phyloP scores from a whole-genome alignment of 2,888 invertebrate species.

The Phengaris arion region DNA sequence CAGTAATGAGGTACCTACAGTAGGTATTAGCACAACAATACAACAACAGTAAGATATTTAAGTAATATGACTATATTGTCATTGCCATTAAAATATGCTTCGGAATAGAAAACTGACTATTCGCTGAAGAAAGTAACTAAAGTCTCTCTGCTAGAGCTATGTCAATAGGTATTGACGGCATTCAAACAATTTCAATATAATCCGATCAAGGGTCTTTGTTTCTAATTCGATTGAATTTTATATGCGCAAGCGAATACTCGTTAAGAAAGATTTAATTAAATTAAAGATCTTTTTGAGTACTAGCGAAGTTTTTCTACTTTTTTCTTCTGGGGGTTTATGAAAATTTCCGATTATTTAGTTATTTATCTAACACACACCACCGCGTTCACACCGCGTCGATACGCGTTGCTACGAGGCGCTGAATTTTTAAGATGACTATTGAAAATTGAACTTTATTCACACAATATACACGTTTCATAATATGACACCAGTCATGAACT shows the following conservation, averaged over 20 bases:
- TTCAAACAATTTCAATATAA: slow-evolving; percentile 9
- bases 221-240: slow-evolving; percentile 9
- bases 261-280: slow-evolving; percentile 13
- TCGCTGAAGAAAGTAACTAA: neutral
- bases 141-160: neutral
- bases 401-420: too few species aligned
- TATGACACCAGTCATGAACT: too few species aligned
- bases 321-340: too few species aligned
- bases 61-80: too few species aligned
- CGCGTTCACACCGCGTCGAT: too few species aligned
- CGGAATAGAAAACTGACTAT: neutral
- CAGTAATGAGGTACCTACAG: too few species aligned
- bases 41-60: neutral
- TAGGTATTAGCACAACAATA: neutral
- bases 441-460: too few species aligned
- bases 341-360: too few species aligned
- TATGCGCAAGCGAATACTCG: slow-evolving; percentile 11
- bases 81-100: neutral
- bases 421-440: too few species aligned
- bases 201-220: slow-evolving; percentile 20
- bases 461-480: too few species aligned
- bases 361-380: too few species aligned
- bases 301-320: neutral
- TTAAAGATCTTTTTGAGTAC: neutral
- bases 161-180: neutral